Evolutionary conservation across 2,888 invertebrate genomes (phyloP), one percentile per base, ranked within the genome.

Genomic region (Tipula unca): DNA sequence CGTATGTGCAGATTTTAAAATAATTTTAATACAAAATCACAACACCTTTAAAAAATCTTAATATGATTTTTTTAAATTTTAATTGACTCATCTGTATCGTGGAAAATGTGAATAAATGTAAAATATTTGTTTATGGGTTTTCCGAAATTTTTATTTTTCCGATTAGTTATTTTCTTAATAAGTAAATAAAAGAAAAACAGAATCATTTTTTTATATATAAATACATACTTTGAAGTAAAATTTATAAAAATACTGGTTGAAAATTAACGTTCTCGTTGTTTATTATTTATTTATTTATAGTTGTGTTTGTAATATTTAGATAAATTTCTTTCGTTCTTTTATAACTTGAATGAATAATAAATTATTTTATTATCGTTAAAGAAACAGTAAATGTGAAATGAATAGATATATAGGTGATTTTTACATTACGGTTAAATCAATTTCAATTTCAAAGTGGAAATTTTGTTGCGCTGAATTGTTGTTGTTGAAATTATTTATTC

Each of bases 41-140:
- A 48, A 17, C 17, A 48, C 48, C 17, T 48, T 48, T 3, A 17
- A 48, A 48, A 48, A 48, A 48, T 20, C 20, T 48, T 5, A 42
- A n/a, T n/a, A n/a, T n/a, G 4, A 6, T 32, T 17, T 48, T 48
- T 48, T n/a, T 6, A 48, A n/a, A 48, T 48, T 48, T 69, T 69
- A 69, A 69, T 69, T 69, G 69, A 69, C 69, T 69, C 69, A 69
- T 69, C 69, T n/a, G n/a, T 54, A 69, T 25, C 69, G 69, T 69
- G 10, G 48, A 69, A 69, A 25, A 20, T 69, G 69, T 69, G 25
- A 69, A 69, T 69, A 69, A 69, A 69, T 69, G 69, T 69, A 69
- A 69, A 69, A 69, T 69, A 69, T 69, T 69, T 69, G 69, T 69
- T 69, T 69, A 69, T 69, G 69, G 69, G 69, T 69, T 69, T 69